A percentile compares a stretch with the other conserved stretches of the same genome.
phyloP scores from a whole-genome alignment of 2,888 invertebrate species.

The Zaprionus obscuricornis region DNA sequence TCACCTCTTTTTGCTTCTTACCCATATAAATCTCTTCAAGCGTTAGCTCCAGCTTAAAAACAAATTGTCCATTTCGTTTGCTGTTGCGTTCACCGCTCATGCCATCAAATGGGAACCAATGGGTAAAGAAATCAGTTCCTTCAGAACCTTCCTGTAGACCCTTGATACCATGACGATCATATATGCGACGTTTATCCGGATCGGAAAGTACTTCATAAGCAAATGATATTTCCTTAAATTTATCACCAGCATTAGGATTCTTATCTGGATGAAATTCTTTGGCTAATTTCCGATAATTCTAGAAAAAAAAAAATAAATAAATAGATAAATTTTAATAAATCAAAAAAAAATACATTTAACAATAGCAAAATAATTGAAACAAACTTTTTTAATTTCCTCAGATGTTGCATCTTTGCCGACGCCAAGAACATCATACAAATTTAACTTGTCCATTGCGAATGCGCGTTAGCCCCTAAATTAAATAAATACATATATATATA shows the following conservation, averaged over 20 bases:
- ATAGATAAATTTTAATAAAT: neutral
- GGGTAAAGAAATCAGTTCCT: constrained; percentile 87
- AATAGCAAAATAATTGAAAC: neutral
- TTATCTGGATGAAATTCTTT: constrained; percentile 97
- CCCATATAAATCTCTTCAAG: constrained; percentile 96
- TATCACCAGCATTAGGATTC: constrained; percentile 95
- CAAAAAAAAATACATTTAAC: neutral
- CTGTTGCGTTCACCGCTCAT: constrained; percentile 84
- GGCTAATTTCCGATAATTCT: constrained; percentile 96
- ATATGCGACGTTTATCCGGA: constrained; percentile 92
- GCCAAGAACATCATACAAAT: constrained; percentile 94
- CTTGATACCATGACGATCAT: constrained; percentile 94
- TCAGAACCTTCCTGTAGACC: constrained; percentile 92
- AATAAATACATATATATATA: constrained; percentile 27
- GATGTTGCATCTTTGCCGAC: constrained; percentile 91
- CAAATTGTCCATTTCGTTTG: constrained; percentile 87
- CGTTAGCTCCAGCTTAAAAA: constrained; percentile 92
- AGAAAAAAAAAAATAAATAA: constrained; percentile 35
- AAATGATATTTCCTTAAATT: constrained; percentile 97
- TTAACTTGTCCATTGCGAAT: constrained; percentile 84
- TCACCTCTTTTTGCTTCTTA: constrained; percentile 86
- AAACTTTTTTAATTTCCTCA: constrained; percentile 94
- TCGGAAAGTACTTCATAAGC: constrained; percentile 97
- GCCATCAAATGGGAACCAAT: constrained; percentile 87
- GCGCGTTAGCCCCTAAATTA: constrained; percentile 35